Base-by-base conservation (phyloP, 2,113 vertebrate species). In the Brevimyrus niger region DNA sequence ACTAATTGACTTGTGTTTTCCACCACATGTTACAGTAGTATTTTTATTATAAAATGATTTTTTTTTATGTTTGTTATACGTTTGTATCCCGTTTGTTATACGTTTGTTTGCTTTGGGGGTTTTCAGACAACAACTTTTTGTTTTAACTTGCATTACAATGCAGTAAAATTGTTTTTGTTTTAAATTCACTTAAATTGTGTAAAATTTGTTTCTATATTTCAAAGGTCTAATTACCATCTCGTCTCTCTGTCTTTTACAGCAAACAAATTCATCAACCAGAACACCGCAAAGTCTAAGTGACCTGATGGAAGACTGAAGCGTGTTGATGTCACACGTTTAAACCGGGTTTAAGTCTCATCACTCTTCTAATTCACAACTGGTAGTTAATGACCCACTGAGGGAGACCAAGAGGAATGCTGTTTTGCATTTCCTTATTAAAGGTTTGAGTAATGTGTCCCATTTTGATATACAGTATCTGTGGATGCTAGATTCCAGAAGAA, bases 241-340 rank as follows among this genome's bases (percentile, higher is more conserved):
- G 23, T 88, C 4, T 73, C 44, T 27, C 7, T 86, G 85, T 10
- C 87, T 23, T 87, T 89, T 83, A 31, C 85, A 90, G 90, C 48
- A 35, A 21, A 31, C 65, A n/a, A 80, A 6, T 11, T 82, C 27
- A 48, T 31, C 17, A n/a, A 47, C 47, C 50, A n/a, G 48, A 83
- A 44, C 38, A 69, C 47, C 19, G 50, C 21, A 42, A 90, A 89
- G 69, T 83, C 85, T 44, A 83, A 89, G 88, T 89, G 47, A 90
- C 15, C n/a, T 15, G 65, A 53, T 15, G 48, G 61, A 42, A n/a
- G 65, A 80, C 21, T 17, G 21, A 38, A 85, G 84, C 46, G 3
- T 4, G 31, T 10, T 7, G 21, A 46, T 73, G 19, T 23, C 23
- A 31, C 46, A 17, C 50, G 44, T 42, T 88, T 85, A 47, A 65